Base-by-base conservation (phyloP, 2,797 vertebrate genomes). In the Enoplosus armatus region DNA sequence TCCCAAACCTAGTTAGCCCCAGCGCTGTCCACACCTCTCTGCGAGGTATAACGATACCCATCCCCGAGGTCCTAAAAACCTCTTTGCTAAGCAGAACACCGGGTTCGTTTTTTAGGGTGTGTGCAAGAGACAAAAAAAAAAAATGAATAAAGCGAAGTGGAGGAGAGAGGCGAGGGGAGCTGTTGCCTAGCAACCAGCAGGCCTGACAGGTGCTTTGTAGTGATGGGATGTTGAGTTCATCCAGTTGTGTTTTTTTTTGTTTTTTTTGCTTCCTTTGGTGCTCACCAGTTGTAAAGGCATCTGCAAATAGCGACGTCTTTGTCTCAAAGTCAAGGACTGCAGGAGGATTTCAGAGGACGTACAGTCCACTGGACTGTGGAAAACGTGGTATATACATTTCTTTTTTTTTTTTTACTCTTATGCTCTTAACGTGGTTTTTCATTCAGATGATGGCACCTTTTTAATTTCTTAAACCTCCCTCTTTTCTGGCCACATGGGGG, bases 121-220 rank as follows among this genome's bases (percentile, higher is more conserved):
- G 60, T 48, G 41, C 43, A 47, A 14, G 72, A 3, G 3, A 9
- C 11, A 7, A 16, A 29, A 29, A 27, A 63, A 66, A 58, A 67
- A 6, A 39, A 8, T n/a, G 55, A 67, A 80, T 75, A 58, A 79
- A 75, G 48, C 20, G 35, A 74, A 75, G 77, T 64, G 72, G 69
- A 56, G 74, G 69, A 80, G 77, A 80, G 71, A 63, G 72, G 65
- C 35, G 24, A 76, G 72, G 54, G 74, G 80, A 85, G 86, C 79
- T 90, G 94, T 95, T 95, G 88, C 95, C 80, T 89, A 66, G 94
- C 89, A 94, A 95, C 93, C 84, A 26, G 67, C 60, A 60, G 74
- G 81, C 87, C 91, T 91, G 90, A 89, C 92, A 90, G 90, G 88
- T 94, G 90, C 79, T 83, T 75, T 68, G 66, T 41, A 33, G 47